A percentile compares a stretch with the other conserved stretches of the same genome.
phyloP scores from a whole-genome alignment of 1,140 invertebrate species.

The Heliconius hewitsoni region DNA sequence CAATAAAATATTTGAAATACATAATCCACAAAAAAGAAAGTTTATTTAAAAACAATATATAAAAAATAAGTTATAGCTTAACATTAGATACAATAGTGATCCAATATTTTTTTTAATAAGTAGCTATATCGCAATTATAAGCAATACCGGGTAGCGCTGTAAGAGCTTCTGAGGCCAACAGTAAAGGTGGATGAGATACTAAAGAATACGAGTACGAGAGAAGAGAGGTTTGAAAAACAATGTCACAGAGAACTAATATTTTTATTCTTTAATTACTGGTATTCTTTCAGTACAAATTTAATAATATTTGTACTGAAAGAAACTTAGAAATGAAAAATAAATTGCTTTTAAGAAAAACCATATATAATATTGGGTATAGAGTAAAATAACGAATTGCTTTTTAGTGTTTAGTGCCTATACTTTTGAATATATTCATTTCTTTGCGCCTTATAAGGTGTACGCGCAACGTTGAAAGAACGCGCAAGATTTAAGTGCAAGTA shows the following conservation, averaged over 20 bases:
- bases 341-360: neutral
- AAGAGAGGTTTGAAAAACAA: too few species aligned
- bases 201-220: too few species aligned
- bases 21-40: neutral
- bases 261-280: neutral
- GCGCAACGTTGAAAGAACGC: constrained; percentile 30
- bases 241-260: too few species aligned
- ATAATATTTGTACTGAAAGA: too few species aligned
- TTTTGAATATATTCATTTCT: constrained; percentile 10
- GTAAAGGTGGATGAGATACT: too few species aligned
- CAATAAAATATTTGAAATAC: neutral
- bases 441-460: constrained; percentile 25
- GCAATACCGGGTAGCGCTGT: too few species aligned
- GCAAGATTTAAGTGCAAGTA: constrained; percentile 37
- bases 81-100: too few species aligned
- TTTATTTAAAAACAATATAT: too few species aligned
- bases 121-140: too few species aligned
- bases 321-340: neutral
- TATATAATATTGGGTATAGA: neutral
- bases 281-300: neutral
- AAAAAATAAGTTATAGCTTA: too few species aligned
- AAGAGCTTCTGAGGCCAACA: too few species aligned
- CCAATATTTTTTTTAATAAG: too few species aligned
- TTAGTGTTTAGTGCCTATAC: neutral
- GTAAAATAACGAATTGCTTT: neutral